A percentile compares a stretch with the other conserved stretches of the same genome.
Evolutionary conservation across 1,140 invertebrate species (phyloP).

Genomic region (Melanaphis sacchari): DNA sequence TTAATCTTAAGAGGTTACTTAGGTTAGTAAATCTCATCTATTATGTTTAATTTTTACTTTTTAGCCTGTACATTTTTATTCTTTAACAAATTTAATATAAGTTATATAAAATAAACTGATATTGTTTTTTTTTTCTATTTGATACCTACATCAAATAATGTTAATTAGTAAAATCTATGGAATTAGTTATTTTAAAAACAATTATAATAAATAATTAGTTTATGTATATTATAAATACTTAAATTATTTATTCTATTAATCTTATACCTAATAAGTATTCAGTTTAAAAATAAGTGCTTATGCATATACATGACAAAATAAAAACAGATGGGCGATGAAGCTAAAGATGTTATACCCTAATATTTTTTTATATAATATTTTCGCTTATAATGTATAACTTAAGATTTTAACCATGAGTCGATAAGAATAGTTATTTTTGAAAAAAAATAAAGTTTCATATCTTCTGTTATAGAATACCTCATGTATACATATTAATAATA

Average conservation of each 20-base stretch:
- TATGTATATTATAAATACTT: background rate
- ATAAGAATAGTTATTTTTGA: background rate
- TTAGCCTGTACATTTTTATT: background rate
- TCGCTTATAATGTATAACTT: background rate
- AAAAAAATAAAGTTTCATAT: no score
- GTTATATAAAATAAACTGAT: background rate
- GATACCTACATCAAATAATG: background rate
- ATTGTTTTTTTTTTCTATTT: background rate
- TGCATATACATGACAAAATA: background rate
- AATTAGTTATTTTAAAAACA: background rate
- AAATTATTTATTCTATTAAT: background rate
- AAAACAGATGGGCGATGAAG: background rate
- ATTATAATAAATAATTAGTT: background rate
- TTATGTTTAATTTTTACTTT: background rate
- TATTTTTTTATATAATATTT: no score
- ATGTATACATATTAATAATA: no score
- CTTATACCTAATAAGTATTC: background rate
- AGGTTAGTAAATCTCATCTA: background rate
- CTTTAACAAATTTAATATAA: background rate
- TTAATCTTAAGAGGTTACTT: background rate
- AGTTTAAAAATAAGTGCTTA: background rate
- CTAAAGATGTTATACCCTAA: background rate
- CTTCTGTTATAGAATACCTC: no score
- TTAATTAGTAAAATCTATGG: background rate
- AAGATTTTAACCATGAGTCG: background rate